Evolutionary conservation across 2,888 invertebrate species (phyloP), one percentile per base, ranked within the genome.

Genomic region (Melieria picta): DNA sequence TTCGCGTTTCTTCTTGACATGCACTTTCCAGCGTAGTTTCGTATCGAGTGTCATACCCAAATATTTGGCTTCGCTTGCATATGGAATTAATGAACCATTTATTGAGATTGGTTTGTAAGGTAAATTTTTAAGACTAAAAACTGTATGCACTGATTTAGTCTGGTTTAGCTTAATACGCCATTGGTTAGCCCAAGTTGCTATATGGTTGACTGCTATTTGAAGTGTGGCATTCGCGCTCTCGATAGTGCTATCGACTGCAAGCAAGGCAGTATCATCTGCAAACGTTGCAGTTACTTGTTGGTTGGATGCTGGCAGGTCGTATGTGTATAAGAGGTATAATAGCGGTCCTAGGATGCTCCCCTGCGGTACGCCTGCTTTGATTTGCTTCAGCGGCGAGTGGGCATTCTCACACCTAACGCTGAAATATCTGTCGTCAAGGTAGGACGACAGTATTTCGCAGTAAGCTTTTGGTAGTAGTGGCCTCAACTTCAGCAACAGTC

Each of bases 41-140:
- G 64, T 10, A 52, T 64, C 50, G 5, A 64, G 64, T 9, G 64
- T 64, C 50, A 64, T 50, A 52, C 64, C 64, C 42, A 64, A 30
- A 43, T 64, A 64, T 30, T 64, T 64, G 10, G 64, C 64, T 9
- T 42, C 45, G 43, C 5, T 16, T 5, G 7, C n/a, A 42, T 52
- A 52, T 13, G 64, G 55, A 43, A 64, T 52, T 64, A 46, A 11
- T 13, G 13, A 11, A 6, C 52, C 64, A 52, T 64, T 52, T 42
- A 64, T 63, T n/a, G 11, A 11, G 47, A 43, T 6, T 7, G 63
- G 3, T 63, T n/a, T 57, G 16, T 57, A 13, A 9, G 13, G n/a
- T 57, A 13, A 1, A 13, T 57, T 57, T 57, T 57, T 57, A 7
- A 13, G 16, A 7, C 11, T 11, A 16, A 57, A 57, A 7, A 57